phyloP scores from a whole-genome alignment of 2,113 vertebrate species.

The Seriola rivoliana region DNA sequence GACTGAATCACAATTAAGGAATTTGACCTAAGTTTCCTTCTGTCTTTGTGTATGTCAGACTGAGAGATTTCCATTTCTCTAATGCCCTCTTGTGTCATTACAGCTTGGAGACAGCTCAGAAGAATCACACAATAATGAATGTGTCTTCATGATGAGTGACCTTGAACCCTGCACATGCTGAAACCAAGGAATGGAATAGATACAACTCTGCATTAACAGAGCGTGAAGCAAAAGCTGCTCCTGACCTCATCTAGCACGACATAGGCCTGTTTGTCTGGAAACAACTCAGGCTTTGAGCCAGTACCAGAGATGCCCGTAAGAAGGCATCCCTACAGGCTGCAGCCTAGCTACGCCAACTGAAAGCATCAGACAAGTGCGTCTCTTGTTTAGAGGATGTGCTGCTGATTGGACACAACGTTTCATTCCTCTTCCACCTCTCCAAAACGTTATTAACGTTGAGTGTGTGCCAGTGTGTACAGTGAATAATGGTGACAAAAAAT shows the following conservation, averaged over 20 bases:
- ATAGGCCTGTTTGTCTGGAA: slow-evolving; percentile 49
- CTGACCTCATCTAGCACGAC: slow-evolving; percentile 42
- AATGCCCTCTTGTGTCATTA: slow-evolving; percentile 58
- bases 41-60: not conserved
- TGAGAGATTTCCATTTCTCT: slow-evolving; percentile 1
- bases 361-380: slow-evolving; percentile 34
- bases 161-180: slow-evolving; percentile 57
- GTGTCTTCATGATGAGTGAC: slow-evolving; percentile 60
- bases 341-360: slow-evolving; percentile 68
- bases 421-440: slow-evolving; percentile 37
- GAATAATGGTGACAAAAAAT: slow-evolving; percentile 72
- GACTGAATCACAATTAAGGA: not conserved
- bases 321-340: slow-evolving; percentile 61
- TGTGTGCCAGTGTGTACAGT: slow-evolving; percentile 46
- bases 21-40: not conserved
- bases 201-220: slow-evolving; percentile 26
- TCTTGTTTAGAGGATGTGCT: slow-evolving; percentile 63
- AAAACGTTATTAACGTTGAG: slow-evolving; percentile 50
- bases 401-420: slow-evolving; percentile 64
- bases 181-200: slow-evolving; percentile 37
- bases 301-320: slow-evolving; percentile 65
- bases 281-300: slow-evolving; percentile 58
- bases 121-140: slow-evolving; percentile 14
- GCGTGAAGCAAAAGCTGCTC: slow-evolving; percentile 26
- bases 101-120: slow-evolving; percentile 60